These are phyloP conservation scores for Lagopus muta DNA, from an alignment of 2,113 vertebrate genomes.

Conservation along the genomic window DNA sequence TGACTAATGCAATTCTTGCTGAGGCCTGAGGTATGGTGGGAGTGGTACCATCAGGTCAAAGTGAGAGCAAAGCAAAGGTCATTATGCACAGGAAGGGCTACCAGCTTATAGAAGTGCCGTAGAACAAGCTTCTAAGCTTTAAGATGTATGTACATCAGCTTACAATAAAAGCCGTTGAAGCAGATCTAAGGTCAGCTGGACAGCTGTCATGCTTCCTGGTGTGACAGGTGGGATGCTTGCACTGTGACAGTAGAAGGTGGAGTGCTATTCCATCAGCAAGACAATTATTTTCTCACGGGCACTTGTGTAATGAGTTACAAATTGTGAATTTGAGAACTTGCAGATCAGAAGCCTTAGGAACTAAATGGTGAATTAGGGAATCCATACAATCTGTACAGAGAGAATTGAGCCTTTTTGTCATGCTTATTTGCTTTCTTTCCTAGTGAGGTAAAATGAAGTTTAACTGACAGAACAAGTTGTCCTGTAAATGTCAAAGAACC, in stretches of 20 bases:
- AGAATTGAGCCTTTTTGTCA: background rate
- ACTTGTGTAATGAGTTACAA: background rate
- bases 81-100: background rate
- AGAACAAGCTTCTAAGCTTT: background rate
- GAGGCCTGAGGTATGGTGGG: accelerated
- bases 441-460: background rate
- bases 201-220: background rate
- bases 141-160: background rate
- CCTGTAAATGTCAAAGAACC: background rate
- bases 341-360: background rate
- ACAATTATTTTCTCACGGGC: background rate
- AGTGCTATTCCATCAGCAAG: background rate
- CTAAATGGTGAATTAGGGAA: background rate
- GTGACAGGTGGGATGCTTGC: background rate
- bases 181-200: background rate
- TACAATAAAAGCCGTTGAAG: background rate
- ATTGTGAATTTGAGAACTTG: background rate
- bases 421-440: background rate
- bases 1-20: background rate
- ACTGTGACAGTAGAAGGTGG: background rate
- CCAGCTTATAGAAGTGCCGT: background rate
- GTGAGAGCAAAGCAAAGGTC: too few relatives aligned
- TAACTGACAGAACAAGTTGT: background rate
- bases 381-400: background rate
- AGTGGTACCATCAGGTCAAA: background rate